Evolutionary conservation across 37 sponge, comb jelly and placozoan genomes (phyloP).

Genomic region (Aplysina aerophoba): DNA sequence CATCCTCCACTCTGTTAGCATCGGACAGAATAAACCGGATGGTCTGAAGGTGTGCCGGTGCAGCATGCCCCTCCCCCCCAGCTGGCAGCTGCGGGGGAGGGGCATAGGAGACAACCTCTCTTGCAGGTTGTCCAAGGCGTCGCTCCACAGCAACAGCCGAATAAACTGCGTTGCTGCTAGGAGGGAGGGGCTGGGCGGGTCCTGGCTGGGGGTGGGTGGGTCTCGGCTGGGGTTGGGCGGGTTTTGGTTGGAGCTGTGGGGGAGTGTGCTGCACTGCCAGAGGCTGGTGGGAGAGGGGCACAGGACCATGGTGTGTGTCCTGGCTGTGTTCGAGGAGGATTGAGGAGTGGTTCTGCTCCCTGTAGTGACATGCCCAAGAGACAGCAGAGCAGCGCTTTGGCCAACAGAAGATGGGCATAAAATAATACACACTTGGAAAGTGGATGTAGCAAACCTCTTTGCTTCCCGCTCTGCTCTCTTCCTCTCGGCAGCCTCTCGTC

Average conservation of each 20-base stretch:
- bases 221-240: background rate
- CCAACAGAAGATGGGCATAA: background rate
- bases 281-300: background rate
- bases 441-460: background rate
- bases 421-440: background rate
- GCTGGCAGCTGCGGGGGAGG: too few species aligned
- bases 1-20: too few species aligned
- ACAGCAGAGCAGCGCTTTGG: background rate
- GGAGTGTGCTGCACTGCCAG: background rate
- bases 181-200: background rate
- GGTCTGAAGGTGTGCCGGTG: too few species aligned
- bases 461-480: slow-evolving; percentile 4
- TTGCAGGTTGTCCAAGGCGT: too few species aligned
- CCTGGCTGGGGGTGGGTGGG: background rate
- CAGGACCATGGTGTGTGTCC: too few species aligned
- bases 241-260: background rate
- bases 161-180: background rate
- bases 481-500: slow-evolving; percentile 21
- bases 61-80: too few species aligned
- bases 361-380: too few species aligned
- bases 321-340: too few species aligned
- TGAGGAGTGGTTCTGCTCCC: background rate
- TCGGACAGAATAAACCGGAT: too few species aligned
- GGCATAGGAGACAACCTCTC: too few species aligned
- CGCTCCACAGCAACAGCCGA: background rate